phyloP scores from a whole-genome alignment of 2,113 vertebrate species.

The Collichthys lucidus region DNA sequence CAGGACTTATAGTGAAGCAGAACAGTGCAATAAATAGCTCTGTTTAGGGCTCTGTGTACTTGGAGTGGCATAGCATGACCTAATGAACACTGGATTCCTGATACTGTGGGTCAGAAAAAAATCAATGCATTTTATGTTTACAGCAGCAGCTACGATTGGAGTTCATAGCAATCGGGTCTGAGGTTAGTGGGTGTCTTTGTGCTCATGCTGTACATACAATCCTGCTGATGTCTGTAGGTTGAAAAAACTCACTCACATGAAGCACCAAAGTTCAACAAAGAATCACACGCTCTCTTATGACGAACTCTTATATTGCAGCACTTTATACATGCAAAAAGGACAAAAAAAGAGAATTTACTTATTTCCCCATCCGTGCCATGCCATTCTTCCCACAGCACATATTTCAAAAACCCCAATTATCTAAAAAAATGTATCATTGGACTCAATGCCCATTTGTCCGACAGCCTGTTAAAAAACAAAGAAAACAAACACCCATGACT shows the following conservation, averaged over 20 bases:
- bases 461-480: too few species aligned
- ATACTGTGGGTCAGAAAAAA: not conserved
- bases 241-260: not conserved
- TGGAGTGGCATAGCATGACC: not conserved
- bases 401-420: too few species aligned
- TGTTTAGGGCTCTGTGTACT: not conserved
- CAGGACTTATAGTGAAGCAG: constrained; percentile 5
- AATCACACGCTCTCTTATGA: not conserved
- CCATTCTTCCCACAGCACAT: too few species aligned
- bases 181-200: not conserved
- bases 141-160: not conserved
- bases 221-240: too few species aligned
- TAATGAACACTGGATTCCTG: constrained; percentile 1
- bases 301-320: not conserved
- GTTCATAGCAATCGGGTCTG: not conserved
- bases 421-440: too few species aligned
- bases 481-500: too few species aligned
- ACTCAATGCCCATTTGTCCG: too few species aligned
- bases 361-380: too few species aligned
- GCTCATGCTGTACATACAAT: too few species aligned
- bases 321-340: not conserved
- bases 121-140: not conserved
- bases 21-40: not conserved
- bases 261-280: not conserved
- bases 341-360: not conserved